A percentile compares a stretch with the other conserved stretches of the same genome.
Conservation (phyloP, 35 echinoderm and acorn worm genomes). For the Patiria miniata region DNA sequence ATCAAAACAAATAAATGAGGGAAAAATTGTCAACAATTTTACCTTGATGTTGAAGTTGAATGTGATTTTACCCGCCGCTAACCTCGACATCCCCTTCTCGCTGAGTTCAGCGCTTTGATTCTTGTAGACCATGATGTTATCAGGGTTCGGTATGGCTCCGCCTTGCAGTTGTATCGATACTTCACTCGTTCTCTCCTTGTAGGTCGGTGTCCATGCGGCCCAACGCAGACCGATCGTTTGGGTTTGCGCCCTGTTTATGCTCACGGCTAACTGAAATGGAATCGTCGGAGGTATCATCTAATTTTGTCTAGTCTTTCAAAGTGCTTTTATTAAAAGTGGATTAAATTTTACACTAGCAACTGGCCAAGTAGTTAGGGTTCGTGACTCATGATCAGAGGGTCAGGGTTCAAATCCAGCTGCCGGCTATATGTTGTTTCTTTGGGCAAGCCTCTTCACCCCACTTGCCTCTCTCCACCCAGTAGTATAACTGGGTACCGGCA, state of each 20-base stretch:
- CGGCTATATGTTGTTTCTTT: no score
- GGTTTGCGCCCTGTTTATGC: constrained; percentile 75
- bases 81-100: constrained; percentile 45
- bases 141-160: constrained; percentile 72
- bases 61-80: constrained; percentile 56
- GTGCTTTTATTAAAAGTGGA: no score
- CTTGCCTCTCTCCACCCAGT: no score
- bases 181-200: constrained; percentile 48
- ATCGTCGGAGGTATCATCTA: neutral
- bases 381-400: no score
- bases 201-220: constrained; percentile 75
- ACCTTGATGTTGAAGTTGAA: constrained; percentile 95
- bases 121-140: constrained; percentile 76
- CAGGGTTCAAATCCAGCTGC: no score
- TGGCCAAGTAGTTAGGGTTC: no score
- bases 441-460: no score
- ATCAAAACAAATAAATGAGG: no score
- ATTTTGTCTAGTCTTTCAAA: no score
- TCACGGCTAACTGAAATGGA: constrained; percentile 60
- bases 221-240: constrained; percentile 73
- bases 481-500: no score
- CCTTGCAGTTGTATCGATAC: constrained; percentile 65
- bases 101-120: constrained; percentile 11
- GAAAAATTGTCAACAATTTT: neutral
- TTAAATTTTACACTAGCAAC: no score